Base-by-base conservation (phyloP, 2,797 vertebrate genomes). In the Pogoniulus pusillus region DNA sequence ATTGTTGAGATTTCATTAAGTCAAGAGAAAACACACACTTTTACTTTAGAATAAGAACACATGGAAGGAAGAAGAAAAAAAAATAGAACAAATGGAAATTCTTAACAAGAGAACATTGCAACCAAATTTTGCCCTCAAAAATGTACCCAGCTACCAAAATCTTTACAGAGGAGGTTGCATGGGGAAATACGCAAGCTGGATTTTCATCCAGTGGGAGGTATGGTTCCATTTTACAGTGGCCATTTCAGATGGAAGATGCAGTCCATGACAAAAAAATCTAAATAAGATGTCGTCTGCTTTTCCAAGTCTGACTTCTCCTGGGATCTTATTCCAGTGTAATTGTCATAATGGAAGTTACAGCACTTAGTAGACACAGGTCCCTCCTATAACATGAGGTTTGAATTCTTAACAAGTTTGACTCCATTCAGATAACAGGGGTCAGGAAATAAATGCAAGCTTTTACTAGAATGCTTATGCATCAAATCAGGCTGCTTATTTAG, bases 401-500 rank as follows among this genome's bases (percentile, higher is more conserved):
- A 85, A 54, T 77, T 70, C 57, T 70, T 80, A 70, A 8, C 39
- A 92, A 85, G 5, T 57, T 43, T 70, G 65, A 65, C 76, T 49
- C n/a, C 89, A 75, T 87, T 94, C 70, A 90, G 79, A 75, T 85
- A 63, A 72, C 34, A 63, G 12, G 9, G 63, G 23, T 91, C 59
- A 78, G 37, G 32, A 93, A 91, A 83, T 60, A 92, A 91, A 35
- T 11, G 81, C 7, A 77, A 20, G 2, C 6, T 87, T 93, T 94
- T 87, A 90, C 63, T 73, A 87, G 35, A 63, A 91, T 26, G 57
- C 9, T 95, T 91, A 90, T 87, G 64, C 43, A 34, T 85, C 76
- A 93, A 87, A 89, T 91, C 39, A 93, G 26, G 32, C 76, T 87
- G 64, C 82, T 78, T 85, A 70, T 93, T 94, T 91, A 83, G 53